These are phyloP conservation scores for Xenopus laevis DNA, from an alignment of 2,113 vertebrate genomes.

Conservation along the genomic window DNA sequence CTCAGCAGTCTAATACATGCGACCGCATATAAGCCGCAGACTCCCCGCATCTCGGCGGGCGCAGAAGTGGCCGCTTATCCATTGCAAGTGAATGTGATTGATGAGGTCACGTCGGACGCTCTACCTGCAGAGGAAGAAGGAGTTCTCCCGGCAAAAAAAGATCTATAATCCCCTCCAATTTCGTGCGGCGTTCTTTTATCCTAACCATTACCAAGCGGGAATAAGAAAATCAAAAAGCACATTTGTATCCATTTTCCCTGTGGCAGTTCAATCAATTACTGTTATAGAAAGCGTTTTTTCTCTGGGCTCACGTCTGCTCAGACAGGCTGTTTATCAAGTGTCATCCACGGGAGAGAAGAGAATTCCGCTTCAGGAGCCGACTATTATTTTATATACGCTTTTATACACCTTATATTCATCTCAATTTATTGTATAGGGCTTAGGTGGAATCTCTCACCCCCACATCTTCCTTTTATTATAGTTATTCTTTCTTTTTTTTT, in stretches of 20 bases:
- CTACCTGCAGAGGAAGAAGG: constrained; percentile 42
- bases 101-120: constrained; percentile 57
- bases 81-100: constrained; percentile 58
- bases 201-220: constrained; percentile 25
- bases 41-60: constrained; percentile 32
- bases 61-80: constrained; percentile 3
- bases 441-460: no score
- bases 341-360: constrained; percentile 12
- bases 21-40: background rate
- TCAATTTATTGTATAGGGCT: no score
- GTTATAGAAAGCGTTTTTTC: constrained; percentile 23
- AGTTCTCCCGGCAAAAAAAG: constrained; percentile 43
- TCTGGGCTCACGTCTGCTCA: constrained; percentile 34
- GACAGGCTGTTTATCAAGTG: constrained; percentile 38
- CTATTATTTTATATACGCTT: no score
- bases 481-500: no score
- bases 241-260: constrained; percentile 41
- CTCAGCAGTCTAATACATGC: no score
- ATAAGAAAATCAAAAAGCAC: constrained; percentile 39
- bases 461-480: no score
- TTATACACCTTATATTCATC: no score
- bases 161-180: constrained; percentile 23
- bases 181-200: constrained; percentile 12
- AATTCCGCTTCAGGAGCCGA: no score
- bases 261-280: constrained; percentile 43